Base-by-base conservation (phyloP, 1,140 invertebrate genomes). In the Wiebesia pumilae region DNA sequence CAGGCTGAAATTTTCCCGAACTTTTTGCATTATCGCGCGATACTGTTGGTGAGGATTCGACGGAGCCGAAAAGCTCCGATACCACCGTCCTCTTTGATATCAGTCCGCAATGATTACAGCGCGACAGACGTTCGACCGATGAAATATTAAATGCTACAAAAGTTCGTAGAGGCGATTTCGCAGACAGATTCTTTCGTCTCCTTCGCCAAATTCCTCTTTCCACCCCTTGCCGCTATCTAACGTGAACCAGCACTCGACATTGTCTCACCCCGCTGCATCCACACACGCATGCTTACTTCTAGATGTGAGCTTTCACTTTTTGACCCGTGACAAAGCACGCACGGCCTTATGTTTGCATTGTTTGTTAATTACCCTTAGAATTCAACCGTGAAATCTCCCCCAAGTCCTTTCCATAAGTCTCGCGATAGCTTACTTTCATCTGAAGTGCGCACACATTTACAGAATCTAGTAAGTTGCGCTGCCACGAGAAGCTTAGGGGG, bases 291-390 rank as follows among this genome's bases (percentile, higher is more conserved):
- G 73, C 14, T 30, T 47, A 27, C 73, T 51, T 47, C 1, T 16
- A 38, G 58, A 27, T 62, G 14, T 4, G 27, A 62, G 24, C 58
- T 51, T 43, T 7, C 3, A 77, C 7, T 77, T 77, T 12, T 6
- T 7, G 38, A 16, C 0, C 40, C 30, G 27, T 24, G 47, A 77
- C 73, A 51, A 58, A 79, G 40, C 47, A 58, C 47, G 51, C 71
- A n/a, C 38, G 6, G 30, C 27, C 30, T 65, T 35, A 40, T 65
- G 79, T 81, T 81, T 40, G 51, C 58, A 81, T 81, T 81, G 79
- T 81, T 82, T 81, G 54, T 82, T 81, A 87, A 85, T 87, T 85
- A n/a, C 40, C 77, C 80, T 30, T 47, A 24, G 30, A 77, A 21
- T 77, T 47, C 73, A 14, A 27, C 21, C 24, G 7, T 77, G 19